Evolutionary conservation across 2,797 vertebrate genomes (phyloP).

Genomic region (Emydoidea blandingii): DNA sequence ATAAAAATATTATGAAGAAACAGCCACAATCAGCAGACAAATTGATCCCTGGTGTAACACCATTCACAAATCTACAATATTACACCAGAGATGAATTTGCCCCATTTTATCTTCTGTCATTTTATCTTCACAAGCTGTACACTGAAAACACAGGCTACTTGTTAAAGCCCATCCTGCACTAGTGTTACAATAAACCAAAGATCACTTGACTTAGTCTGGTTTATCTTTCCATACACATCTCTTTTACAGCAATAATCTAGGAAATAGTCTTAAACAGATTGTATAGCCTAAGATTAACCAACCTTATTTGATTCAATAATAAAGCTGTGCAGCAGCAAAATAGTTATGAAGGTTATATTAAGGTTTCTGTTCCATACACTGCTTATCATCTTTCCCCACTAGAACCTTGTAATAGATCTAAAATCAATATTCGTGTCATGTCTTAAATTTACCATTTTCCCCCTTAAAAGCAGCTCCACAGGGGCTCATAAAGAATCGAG

Average conservation of each 20-base stretch:
- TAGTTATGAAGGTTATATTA: not conserved
- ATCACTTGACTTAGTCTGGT: not conserved
- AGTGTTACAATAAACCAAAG: not conserved
- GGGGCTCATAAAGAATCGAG: constrained; percentile 61
- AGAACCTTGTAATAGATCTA: constrained; percentile 4
- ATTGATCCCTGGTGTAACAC: fast-evolving
- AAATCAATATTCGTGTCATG: constrained; percentile 71
- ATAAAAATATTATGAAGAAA: not conserved
- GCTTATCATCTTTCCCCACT: not conserved
- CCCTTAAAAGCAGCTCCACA: constrained; percentile 50
- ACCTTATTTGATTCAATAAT: not conserved
- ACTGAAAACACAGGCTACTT: not conserved
- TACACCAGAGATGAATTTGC: fast-evolving
- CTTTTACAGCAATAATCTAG: constrained; percentile 11
- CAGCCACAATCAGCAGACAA: not conserved
- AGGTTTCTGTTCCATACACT: not conserved
- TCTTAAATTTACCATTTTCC: constrained; percentile 64
- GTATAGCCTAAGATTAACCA: not conserved
- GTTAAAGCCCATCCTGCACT: not conserved
- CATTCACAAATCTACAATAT: not conserved
- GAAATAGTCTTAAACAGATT: not conserved
- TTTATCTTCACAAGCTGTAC: not conserved
- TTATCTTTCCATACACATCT: not conserved
- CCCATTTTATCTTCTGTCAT: not conserved
- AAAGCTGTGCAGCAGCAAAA: not conserved